Percentiles rank a stretch among this genome's conserved stretches.
phyloP scores from a whole-genome alignment of 2,113 vertebrate species.

The Crotalus viridis region DNA sequence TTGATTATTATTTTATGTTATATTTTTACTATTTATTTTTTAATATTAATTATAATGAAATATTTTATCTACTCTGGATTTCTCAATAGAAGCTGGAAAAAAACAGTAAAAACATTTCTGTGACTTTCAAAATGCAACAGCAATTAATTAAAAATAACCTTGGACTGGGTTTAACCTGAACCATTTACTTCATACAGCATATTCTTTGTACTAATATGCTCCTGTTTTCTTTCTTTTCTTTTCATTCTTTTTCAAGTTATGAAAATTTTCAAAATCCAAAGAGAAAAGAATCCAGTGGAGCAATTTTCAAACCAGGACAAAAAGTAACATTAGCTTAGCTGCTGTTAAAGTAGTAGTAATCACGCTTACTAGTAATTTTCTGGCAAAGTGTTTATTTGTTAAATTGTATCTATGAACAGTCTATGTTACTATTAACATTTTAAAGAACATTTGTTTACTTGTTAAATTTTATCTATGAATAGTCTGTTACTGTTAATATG shows the following conservation, averaged over 20 bases:
- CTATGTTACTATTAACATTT: constrained; percentile 48
- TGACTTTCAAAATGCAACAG: not conserved
- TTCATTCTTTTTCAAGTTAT: constrained; percentile 73
- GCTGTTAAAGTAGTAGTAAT: constrained; percentile 15
- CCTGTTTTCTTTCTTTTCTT: constrained; percentile 9
- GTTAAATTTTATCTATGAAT: constrained; percentile 50
- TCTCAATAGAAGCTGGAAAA: not conserved
- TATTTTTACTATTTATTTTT: not conserved
- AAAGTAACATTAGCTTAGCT: constrained; percentile 88
- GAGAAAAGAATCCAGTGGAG: constrained; percentile 70
- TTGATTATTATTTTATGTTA: not conserved
- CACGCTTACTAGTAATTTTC: constrained; percentile 39
- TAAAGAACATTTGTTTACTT: constrained; percentile 39
- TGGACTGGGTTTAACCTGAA: not conserved
- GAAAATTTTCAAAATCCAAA: constrained; percentile 79
- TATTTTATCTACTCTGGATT: not conserved
- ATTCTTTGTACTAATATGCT: constrained; percentile 4
- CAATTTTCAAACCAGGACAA: constrained; percentile 80
- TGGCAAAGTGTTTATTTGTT: constrained; percentile 49
- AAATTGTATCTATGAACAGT: constrained; percentile 45
- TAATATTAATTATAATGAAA: not conserved
- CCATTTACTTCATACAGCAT: not conserved
- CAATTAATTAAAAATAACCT: not conserved
- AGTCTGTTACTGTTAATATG: constrained; percentile 44
- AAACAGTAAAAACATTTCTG: not conserved